Evolutionary conservation across 2,113 vertebrate genomes (phyloP).

Genomic region (Lasiurus cinereus): DNA sequence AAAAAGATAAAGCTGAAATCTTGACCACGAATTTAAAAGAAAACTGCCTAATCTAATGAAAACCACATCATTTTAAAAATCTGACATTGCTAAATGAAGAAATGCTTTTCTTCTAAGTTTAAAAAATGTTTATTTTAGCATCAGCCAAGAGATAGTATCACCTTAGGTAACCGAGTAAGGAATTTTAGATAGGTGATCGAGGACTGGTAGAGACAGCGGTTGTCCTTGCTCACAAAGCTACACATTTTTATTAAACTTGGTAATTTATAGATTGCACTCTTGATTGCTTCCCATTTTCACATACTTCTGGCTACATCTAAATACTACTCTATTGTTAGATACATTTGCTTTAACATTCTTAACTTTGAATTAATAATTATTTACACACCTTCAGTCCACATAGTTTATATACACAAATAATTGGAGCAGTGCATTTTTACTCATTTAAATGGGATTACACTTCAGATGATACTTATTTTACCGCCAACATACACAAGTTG

Average conservation of each 20-base stretch:
- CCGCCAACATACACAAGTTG: conserved; percentile 70
- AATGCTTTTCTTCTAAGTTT: neutral
- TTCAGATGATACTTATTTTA: conserved; percentile 72
- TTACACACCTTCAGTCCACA: conserved; percentile 57
- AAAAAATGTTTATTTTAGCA: neutral
- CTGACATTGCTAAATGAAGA: neutral
- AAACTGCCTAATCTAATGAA: neutral
- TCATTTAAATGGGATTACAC: conserved; percentile 64
- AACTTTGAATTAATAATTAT: conserved; percentile 65
- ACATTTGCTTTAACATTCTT: conserved; percentile 29
- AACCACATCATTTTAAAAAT: neutral
- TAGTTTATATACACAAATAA: conserved; percentile 64
- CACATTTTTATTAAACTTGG: neutral
- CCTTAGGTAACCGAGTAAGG: neutral
- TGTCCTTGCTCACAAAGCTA: neutral
- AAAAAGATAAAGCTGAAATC: neutral
- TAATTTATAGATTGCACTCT: neutral
- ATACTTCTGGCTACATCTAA: neutral
- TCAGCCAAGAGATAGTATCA: neutral
- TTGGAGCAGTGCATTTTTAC: conserved; percentile 64
- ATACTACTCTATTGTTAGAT: conserved; percentile 16
- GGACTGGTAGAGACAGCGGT: neutral
- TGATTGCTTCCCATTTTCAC: conserved; percentile 27
- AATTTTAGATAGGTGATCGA: neutral
- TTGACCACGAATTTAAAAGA: conserved; percentile 7